These are phyloP conservation scores for Clamator glandarius DNA, from an alignment of 2,797 vertebrate species.

Conservation along the genomic window DNA sequence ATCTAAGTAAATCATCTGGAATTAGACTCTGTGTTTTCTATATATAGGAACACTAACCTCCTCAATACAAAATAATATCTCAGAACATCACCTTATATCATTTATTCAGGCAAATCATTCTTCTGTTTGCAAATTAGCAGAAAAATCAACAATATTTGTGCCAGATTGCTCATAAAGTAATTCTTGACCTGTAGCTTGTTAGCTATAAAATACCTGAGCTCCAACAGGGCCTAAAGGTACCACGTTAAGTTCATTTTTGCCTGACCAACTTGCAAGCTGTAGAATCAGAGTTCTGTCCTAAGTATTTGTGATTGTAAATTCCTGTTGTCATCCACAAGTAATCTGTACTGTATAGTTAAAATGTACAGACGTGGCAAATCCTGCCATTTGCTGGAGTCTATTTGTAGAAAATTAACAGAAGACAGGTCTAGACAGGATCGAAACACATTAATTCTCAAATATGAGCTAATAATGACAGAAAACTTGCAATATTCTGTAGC, in stretches of 20 bases:
- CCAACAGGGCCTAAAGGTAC: background rate
- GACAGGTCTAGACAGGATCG: background rate
- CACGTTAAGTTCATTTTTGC: background rate
- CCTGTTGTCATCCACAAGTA: background rate
- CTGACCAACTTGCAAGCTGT: background rate
- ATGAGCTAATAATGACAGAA: background rate
- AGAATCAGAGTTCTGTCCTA: background rate
- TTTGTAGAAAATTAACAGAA: background rate
- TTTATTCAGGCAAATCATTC: background rate
- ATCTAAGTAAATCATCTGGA: background rate
- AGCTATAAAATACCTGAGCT: background rate
- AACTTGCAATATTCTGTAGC: background rate
- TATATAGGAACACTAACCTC: background rate
- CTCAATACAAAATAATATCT: background rate
- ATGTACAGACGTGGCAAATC: background rate
- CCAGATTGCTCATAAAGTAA: background rate
- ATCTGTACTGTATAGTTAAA: background rate
- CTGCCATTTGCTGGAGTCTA: background rate
- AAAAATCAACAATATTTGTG: background rate
- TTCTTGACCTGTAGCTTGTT: background rate
- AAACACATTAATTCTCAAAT: slow-evolving; percentile 22
- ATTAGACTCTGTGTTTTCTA: background rate
- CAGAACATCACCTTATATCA: background rate
- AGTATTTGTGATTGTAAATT: background rate
- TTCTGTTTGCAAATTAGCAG: background rate